Conservation (phyloP, 2,113 vertebrate species). For the Noturus placidus region DNA sequence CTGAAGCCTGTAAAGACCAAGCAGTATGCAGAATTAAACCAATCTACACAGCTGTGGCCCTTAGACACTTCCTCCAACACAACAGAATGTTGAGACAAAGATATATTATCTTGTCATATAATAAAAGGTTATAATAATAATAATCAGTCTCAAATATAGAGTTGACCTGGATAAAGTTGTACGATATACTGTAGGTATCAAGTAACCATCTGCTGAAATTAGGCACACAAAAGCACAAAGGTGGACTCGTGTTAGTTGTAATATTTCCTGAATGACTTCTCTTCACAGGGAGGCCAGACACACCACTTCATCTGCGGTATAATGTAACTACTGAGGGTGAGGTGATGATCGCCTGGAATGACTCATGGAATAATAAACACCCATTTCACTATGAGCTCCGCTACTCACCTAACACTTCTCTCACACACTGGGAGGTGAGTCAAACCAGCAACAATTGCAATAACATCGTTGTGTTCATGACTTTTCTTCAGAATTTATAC, state of each 20-base stretch:
- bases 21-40: background rate
- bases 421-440: slow-evolving; percentile 63
- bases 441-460: background rate
- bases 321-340: slow-evolving; percentile 75
- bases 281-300: slow-evolving; percentile 79
- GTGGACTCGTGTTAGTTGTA: background rate
- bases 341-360: slow-evolving; percentile 80
- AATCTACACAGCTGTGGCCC: background rate
- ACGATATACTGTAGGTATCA: background rate
- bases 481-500: background rate
- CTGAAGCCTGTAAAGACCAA: background rate
- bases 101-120: background rate
- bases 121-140: background rate
- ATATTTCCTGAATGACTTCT: background rate
- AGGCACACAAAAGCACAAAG: background rate
- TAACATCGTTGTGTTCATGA: background rate
- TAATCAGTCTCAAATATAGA: background rate
- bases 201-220: background rate
- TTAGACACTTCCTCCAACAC: background rate
- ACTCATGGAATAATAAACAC: slow-evolving; percentile 45
- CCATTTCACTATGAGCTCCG: slow-evolving; percentile 79
- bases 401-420: slow-evolving; percentile 64
- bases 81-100: background rate
- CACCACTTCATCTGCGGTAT: slow-evolving; percentile 76
- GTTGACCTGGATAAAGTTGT: background rate